Conservation (phyloP, 2,888 invertebrate genomes). For the Apoda limacodes region DNA sequence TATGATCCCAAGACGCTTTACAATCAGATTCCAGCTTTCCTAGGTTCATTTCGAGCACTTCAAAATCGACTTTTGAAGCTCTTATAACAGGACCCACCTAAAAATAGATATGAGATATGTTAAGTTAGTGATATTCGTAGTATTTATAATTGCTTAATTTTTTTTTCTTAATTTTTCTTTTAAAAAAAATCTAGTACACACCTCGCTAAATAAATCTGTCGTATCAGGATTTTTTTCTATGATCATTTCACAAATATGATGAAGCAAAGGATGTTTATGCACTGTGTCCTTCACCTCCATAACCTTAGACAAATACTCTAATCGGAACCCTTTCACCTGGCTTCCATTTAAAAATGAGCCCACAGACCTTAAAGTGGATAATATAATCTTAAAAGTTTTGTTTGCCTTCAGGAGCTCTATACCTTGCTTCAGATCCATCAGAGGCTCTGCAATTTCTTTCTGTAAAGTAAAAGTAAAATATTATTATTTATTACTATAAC, state of each 20-base stretch:
- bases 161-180: neutral
- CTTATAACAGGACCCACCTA: constrained; percentile 90
- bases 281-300: constrained; percentile 99
- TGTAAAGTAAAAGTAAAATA: too few species aligned
- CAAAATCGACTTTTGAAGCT: constrained; percentile 95
- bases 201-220: constrained; percentile 97
- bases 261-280: constrained; percentile 97
- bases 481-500: constrained; percentile 11
- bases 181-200: constrained; percentile 35
- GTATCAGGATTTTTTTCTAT: constrained; percentile 96
- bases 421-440: constrained; percentile 98
- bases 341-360: constrained; percentile 97
- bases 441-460: constrained; percentile 97
- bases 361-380: constrained; percentile 93
- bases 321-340: constrained; percentile 94
- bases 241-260: constrained; percentile 97
- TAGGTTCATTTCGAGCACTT: constrained; percentile 88
- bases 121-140: too few species aligned
- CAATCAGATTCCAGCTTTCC: constrained; percentile 94
- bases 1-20: constrained; percentile 96
- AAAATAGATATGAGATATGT: constrained; percentile 24
- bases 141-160: neutral
- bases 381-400: constrained; percentile 94
- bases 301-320: constrained; percentile 97
- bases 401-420: constrained; percentile 91